Evolutionary conservation across 2,888 invertebrate species (phyloP).

Genomic region (Cephus rjabovi): DNA sequence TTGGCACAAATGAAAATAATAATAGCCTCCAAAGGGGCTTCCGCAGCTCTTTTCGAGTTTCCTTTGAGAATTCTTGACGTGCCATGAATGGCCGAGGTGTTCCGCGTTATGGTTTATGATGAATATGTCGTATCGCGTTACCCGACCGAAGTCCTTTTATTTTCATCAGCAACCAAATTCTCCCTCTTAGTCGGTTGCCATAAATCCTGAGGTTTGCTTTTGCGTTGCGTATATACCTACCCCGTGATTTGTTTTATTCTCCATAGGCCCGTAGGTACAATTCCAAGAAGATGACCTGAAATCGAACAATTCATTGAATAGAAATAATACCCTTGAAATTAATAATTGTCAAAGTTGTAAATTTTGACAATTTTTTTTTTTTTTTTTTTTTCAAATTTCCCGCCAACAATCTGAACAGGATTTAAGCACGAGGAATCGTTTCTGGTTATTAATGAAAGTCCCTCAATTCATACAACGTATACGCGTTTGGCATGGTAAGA

Average conservation of each 20-base stretch:
- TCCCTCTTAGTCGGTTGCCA: background rate
- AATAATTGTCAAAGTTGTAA: background rate
- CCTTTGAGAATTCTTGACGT: conserved; percentile 56
- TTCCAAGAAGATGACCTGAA: background rate
- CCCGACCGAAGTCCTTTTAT: conserved; percentile 34
- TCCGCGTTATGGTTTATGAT: conserved; percentile 59
- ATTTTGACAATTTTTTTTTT: too few species aligned
- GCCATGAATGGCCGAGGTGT: conserved; percentile 52
- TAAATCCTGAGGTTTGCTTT: background rate
- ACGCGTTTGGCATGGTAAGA: background rate
- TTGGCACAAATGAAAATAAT: conserved; percentile 41
- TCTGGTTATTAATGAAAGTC: background rate
- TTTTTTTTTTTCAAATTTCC: background rate
- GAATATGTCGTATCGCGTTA: conserved; percentile 59
- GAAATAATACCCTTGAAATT: background rate
- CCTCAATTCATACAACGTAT: background rate
- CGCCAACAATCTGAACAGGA: background rate
- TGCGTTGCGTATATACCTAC: background rate
- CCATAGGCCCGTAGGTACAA: background rate
- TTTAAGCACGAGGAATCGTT: background rate
- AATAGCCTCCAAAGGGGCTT: conserved; percentile 49
- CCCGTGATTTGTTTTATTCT: background rate
- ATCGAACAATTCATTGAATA: background rate
- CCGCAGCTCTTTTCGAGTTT: conserved; percentile 50
- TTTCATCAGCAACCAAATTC: conserved; percentile 9